Base-by-base conservation (phyloP, 2,113 vertebrate species). In the Tyto alba region DNA sequence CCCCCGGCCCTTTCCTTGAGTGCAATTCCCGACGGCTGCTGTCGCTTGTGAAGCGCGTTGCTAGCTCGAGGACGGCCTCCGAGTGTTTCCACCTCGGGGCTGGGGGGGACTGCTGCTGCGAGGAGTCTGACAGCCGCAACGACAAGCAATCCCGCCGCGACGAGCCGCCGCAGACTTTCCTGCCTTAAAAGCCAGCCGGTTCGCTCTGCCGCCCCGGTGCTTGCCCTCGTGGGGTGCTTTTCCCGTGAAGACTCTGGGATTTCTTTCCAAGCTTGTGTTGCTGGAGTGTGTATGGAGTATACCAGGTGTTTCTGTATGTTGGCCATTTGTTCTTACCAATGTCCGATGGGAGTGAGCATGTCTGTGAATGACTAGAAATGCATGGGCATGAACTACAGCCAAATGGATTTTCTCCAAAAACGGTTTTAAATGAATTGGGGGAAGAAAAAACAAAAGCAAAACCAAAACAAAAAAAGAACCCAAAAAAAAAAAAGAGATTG, bases 321-420 rank as follows among this genome's bases (percentile, higher is more conserved):
- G 97, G 97, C 97, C 96, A 97, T 98, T 97, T 97, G 98, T 98
- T 97, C 92, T 97, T 96, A 97, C 90, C 85, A 13, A 89, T 98
- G 97, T 97, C 96, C 73, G 40, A 94, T 94, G 96, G 97, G 95
- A 96, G 98, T 96, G 97, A 97, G 98, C 98, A 98, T 98, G 98
- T 96, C 91, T 95, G 96, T 84, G 97, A 95, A 97, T 98, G 97
- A 96, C 96, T 97, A 97, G 97, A 97, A 97, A 88, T 98, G 98
- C 98, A 98, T 98, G 98, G 98, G 98, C 98, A 98, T 98, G 98
- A 97, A 67, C 93, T 90, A 71, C 96, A 97, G 97, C 95, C 97
- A 96, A 97, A 97, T 97, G 98, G 98, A 98, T 97, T 97, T 98
- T 98, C 98, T 98, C 98, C 98, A 98, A 98, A 98, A 98, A 97